Evolutionary conservation across 2,113 vertebrate species (phyloP).

Genomic region (Hippocampus barbouri): DNA sequence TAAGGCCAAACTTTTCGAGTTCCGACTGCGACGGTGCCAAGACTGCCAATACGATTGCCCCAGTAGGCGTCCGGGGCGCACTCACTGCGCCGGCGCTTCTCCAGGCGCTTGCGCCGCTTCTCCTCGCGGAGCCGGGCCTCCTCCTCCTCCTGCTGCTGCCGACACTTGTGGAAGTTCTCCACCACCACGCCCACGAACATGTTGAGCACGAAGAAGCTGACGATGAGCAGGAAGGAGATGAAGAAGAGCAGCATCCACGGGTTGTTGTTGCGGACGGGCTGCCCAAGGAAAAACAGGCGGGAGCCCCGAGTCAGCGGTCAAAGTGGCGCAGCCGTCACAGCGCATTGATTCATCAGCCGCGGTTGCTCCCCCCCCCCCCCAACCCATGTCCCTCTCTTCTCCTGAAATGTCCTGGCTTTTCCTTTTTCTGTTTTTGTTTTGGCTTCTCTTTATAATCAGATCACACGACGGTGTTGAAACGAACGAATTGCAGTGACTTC

Average conservation of each 20-base stretch:
- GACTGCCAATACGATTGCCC: no score
- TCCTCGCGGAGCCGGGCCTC: slow-evolving; percentile 85
- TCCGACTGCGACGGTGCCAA: no score
- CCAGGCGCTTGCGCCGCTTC: slow-evolving; percentile 83
- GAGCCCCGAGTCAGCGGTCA: slow-evolving; percentile 61
- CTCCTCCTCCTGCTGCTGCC: slow-evolving; percentile 92
- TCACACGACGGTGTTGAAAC: background rate
- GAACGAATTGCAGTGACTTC: background rate
- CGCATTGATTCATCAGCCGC: slow-evolving; percentile 51
- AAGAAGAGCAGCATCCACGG: slow-evolving; percentile 96
- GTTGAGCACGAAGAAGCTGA: slow-evolving; percentile 96
- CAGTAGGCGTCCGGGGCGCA: background rate
- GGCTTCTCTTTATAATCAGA: slow-evolving; percentile 28
- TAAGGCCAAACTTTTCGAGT: no score
- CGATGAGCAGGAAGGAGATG: slow-evolving; percentile 95
- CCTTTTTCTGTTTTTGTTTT: no score
- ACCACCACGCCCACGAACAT: slow-evolving; percentile 97
- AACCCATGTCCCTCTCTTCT: slow-evolving; percentile 11
- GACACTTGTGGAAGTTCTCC: slow-evolving; percentile 96
- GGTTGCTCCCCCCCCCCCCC: background rate
- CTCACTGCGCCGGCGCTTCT: slow-evolving; percentile 96
- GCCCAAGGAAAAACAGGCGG: slow-evolving; percentile 45
- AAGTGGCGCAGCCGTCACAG: slow-evolving; percentile 53
- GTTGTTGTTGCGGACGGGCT: slow-evolving; percentile 89
- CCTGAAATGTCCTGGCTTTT: slow-evolving; percentile 28